Conservation (phyloP, 1,140 invertebrate species). For the Archivesica marissinica region DNA sequence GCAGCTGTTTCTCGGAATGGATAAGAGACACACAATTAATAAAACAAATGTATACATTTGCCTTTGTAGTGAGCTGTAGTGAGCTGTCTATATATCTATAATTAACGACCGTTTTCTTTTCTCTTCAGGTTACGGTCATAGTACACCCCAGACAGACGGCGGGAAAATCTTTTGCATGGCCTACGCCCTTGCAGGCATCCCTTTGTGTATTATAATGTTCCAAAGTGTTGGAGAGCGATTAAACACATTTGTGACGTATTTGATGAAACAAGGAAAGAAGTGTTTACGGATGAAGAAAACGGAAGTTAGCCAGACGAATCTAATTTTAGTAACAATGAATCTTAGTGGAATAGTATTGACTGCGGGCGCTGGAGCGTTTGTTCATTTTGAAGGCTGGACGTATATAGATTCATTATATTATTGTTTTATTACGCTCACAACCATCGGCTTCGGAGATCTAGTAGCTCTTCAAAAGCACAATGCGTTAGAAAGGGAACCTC, state of each 20-base stretch:
- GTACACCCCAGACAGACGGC: slow-evolving; percentile 84
- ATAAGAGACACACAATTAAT: no score
- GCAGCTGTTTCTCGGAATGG: no score
- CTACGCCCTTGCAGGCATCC: slow-evolving; percentile 83
- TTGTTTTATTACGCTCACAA: slow-evolving; percentile 99
- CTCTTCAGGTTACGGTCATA: slow-evolving; percentile 85
- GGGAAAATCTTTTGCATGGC: slow-evolving; percentile 84
- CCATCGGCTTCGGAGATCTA: slow-evolving; percentile 92
- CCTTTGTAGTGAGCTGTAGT: no score
- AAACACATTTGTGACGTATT: slow-evolving; percentile 83
- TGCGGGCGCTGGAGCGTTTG: slow-evolving; percentile 97
- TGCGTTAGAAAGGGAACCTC: slow-evolving; percentile 96
- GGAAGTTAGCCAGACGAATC: slow-evolving; percentile 96
- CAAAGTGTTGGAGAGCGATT: slow-evolving; percentile 84
- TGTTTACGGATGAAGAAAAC: slow-evolving; percentile 79
- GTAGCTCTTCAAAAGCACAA: slow-evolving; percentile 93
- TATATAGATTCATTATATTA: slow-evolving; percentile 99
- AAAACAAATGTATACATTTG: no score
- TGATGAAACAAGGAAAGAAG: slow-evolving; percentile 81
- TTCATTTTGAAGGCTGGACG: slow-evolving; percentile 97
- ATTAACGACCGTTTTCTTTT: slow-evolving; percentile 72
- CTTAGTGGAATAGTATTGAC: slow-evolving; percentile 98
- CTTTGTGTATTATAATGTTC: slow-evolving; percentile 83
- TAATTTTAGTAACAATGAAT: slow-evolving; percentile 97
- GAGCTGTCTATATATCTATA: no score